These are phyloP conservation scores for Holacanthella duospinosa DNA, from an alignment of 2,888 invertebrate species.

Conservation along the genomic window DNA sequence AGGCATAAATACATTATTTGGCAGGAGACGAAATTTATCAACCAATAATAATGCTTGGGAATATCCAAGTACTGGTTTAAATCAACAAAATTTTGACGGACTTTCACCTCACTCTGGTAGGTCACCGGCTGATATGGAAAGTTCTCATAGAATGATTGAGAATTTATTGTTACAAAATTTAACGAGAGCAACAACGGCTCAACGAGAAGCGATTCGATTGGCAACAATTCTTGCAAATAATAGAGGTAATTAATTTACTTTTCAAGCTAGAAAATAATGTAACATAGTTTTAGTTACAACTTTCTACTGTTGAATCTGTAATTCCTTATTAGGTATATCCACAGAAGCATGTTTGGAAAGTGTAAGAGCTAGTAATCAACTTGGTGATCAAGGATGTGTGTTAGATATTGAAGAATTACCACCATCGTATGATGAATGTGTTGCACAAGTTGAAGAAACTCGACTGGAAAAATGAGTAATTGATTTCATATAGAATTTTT, in stretches of 20 bases:
- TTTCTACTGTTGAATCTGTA: no score
- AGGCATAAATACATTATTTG: no score
- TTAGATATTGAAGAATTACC: background rate
- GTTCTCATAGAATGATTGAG: background rate
- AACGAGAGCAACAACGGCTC: background rate
- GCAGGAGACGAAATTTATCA: no score
- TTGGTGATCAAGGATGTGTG: no score
- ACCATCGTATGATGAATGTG: background rate
- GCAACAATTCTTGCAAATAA: background rate
- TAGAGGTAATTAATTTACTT: background rate
- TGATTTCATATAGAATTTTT: no score
- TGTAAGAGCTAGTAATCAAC: background rate
- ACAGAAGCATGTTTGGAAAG: background rate
- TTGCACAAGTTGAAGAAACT: no score
- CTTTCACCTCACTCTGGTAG: no score
- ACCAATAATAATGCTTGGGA: no score
- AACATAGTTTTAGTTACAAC: background rate
- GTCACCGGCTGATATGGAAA: no score
- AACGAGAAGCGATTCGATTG: background rate
- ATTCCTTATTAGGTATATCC: background rate
- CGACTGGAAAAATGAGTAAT: no score
- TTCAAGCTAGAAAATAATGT: background rate
- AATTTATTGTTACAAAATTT: background rate
- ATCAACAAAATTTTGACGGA: no score
- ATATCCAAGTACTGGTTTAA: no score